These are phyloP conservation scores for Rhodinocichla rosea DNA, from an alignment of 2,113 vertebrate genomes.

Conservation along the genomic window DNA sequence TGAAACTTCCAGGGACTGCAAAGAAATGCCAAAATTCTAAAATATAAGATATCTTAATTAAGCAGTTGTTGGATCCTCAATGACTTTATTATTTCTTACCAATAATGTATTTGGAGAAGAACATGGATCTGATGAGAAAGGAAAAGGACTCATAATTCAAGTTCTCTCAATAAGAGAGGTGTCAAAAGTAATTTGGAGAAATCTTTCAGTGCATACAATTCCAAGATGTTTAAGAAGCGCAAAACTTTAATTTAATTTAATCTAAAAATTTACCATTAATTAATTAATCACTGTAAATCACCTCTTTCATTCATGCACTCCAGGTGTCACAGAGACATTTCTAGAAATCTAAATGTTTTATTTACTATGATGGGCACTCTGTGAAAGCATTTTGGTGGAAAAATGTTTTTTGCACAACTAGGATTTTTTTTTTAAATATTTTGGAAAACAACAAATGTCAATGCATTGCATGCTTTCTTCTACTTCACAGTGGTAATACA, in stretches of 20 bases:
- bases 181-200: neutral
- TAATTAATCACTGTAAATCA: neutral
- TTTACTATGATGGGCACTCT: neutral
- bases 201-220: neutral
- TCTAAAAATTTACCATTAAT: neutral
- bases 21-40: neutral
- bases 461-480: neutral
- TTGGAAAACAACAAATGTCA: neutral
- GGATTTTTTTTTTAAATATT: neutral
- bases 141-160: neutral
- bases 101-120: neutral
- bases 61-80: neutral
- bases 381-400: neutral
- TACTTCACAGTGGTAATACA: neutral
- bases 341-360: neutral
- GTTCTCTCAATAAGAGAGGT: neutral
- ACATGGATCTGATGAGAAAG: neutral
- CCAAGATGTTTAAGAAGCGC: neutral
- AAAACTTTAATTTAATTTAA: neutral
- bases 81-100: neutral
- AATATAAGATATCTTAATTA: neutral
- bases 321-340: neutral
- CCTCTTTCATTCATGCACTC: neutral
- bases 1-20: neutral
- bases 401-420: neutral